phyloP scores from a whole-genome alignment of 2,113 vertebrate genomes.

The Ictidomys tridecemlineatus region DNA sequence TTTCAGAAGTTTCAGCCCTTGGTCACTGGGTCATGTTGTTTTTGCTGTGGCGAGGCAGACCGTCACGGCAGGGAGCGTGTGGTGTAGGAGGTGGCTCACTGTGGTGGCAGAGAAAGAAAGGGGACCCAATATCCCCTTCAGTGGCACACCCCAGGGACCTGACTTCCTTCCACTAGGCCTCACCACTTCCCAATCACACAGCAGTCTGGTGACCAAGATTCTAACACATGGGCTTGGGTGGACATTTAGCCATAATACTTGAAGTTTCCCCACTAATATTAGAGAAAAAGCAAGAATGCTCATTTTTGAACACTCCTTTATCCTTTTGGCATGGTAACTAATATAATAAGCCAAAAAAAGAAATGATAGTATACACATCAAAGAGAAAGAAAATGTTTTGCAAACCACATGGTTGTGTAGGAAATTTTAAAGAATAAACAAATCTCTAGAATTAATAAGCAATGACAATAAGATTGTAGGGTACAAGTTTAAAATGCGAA shows the following conservation, averaged over 20 bases:
- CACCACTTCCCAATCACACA: too few relatives aligned
- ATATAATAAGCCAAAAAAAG: background rate
- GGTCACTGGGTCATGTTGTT: too few relatives aligned
- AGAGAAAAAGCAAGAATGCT: background rate
- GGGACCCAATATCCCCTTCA: too few relatives aligned
- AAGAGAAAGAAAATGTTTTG: background rate
- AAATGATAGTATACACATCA: background rate
- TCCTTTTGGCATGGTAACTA: background rate
- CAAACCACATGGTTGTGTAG: background rate
- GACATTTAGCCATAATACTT: background rate
- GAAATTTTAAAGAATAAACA: background rate
- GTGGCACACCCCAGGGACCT: too few relatives aligned
- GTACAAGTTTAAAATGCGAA: background rate
- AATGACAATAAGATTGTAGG: background rate
- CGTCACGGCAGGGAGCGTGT: too few relatives aligned
- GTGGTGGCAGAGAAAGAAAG: too few relatives aligned
- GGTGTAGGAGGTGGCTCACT: too few relatives aligned
- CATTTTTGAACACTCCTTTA: background rate
- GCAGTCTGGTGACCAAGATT: background rate
- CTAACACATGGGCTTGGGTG: background rate
- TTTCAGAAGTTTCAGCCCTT: too few relatives aligned
- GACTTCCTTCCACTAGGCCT: too few relatives aligned
- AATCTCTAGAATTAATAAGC: background rate
- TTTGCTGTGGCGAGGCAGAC: too few relatives aligned
- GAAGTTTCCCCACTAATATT: background rate